Conservation (phyloP, 2,113 vertebrate genomes). For the Ictidomys tridecemlineatus region DNA sequence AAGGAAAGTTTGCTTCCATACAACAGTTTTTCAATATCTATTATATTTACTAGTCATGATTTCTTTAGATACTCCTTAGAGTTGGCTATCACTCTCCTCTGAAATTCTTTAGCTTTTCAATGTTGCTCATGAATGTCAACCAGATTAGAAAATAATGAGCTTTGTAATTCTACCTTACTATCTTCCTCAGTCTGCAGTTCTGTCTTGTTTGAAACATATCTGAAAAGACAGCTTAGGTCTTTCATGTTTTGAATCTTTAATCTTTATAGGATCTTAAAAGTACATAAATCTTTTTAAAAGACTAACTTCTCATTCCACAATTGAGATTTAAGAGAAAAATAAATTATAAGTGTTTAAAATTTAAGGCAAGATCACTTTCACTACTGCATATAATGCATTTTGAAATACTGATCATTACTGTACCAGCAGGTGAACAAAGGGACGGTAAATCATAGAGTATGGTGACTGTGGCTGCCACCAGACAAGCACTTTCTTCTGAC, state of each 20-base stretch:
- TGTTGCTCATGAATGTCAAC: no score
- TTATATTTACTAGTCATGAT: no score
- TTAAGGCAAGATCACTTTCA: not conserved
- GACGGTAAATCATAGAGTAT: slow-evolving; percentile 95
- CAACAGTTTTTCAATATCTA: no score
- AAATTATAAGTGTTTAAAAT: not conserved
- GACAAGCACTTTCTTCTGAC: slow-evolving; percentile 93
- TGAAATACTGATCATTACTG: not conserved
- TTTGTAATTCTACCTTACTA: not conserved
- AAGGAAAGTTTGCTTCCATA: no score
- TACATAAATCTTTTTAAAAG: slow-evolving; percentile 26
- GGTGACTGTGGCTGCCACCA: slow-evolving; percentile 94
- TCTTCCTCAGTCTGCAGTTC: not conserved
- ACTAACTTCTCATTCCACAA: slow-evolving; percentile 18
- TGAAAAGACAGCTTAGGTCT: not conserved
- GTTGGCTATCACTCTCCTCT: no score
- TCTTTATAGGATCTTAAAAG: not conserved
- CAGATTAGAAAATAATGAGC: no score
- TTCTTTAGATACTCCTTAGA: no score
- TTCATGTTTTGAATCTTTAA: not conserved
- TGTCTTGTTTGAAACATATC: not conserved
- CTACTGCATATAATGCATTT: not conserved
- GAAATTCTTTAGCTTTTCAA: no score
- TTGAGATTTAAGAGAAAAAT: slow-evolving; percentile 32
- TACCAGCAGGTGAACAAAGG: slow-evolving; percentile 97